Evolutionary conservation across 1,140 invertebrate species (phyloP).

Genomic region (Conopomorpha cramerella): DNA sequence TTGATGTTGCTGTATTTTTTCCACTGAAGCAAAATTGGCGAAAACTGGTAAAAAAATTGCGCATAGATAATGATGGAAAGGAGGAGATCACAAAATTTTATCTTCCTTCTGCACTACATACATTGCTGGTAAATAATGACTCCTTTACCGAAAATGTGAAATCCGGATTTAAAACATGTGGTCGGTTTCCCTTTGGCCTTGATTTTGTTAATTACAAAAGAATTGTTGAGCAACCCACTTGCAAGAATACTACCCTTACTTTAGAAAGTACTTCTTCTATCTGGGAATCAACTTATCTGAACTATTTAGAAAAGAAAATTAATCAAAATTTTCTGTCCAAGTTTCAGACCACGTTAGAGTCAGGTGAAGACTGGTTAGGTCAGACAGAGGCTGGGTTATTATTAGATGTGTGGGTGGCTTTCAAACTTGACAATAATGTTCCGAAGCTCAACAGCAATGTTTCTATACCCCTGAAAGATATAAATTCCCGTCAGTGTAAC

Average conservation of each 20-base stretch:
- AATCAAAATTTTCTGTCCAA: background rate
- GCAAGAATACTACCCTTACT: slow-evolving; percentile 5
- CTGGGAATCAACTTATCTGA: slow-evolving; percentile 1
- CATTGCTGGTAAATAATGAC: slow-evolving; percentile 7
- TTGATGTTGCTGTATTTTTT: slow-evolving; percentile 16
- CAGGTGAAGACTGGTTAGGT: background rate
- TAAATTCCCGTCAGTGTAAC: background rate
- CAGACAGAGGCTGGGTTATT: background rate
- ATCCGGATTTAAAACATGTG: slow-evolving; percentile 4
- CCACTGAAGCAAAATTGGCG: slow-evolving; percentile 6
- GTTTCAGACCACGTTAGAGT: background rate
- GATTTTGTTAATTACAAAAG: slow-evolving; percentile 5
- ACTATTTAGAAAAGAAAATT: slow-evolving; percentile 2
- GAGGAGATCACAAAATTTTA: slow-evolving; percentile 14
- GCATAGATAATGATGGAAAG: slow-evolving; percentile 10
- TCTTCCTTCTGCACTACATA: slow-evolving; percentile 14
- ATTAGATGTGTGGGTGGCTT: slow-evolving; percentile 1
- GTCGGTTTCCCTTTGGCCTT: slow-evolving; percentile 1
- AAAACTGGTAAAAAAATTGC: slow-evolving; percentile 7
- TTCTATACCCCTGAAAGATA: background rate
- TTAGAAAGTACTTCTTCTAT: no score
- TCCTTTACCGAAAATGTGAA: slow-evolving; percentile 1
- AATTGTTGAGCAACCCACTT: slow-evolving; percentile 5
- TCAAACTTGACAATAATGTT: slow-evolving; percentile 1
- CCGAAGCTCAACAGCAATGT: background rate